Base-by-base conservation (phyloP, 2,888 invertebrate genomes). In the Gerris lacustris region DNA sequence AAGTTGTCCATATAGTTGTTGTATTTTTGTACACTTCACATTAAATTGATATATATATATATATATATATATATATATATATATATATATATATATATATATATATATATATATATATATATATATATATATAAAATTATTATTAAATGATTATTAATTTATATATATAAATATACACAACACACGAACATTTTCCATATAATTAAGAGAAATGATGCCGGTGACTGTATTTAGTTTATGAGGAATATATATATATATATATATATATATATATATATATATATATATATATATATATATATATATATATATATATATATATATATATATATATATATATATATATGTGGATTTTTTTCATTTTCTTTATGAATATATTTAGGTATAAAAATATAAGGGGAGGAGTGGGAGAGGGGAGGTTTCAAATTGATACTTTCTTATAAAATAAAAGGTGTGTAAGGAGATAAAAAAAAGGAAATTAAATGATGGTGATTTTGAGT, bases 311-410 rank as follows among this genome's bases (percentile, higher is more conserved):
- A n/a, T n/a, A n/a, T n/a, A n/a, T n/a, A n/a, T n/a, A n/a, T n/a
- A n/a, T n/a, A n/a, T n/a, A n/a, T n/a, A n/a, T n/a, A n/a, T n/a
- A n/a, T n/a, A n/a, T n/a, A n/a, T n/a, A n/a, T n/a, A n/a, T n/a
- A 31, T 31, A 31, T 31, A 31, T 31, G 9, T 55, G 2, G 55
- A 2, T 55, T 55, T 55, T 55, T 55, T 55, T 2, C 15, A 55
- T 11, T 55, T 55, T 55, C 15, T 55, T 55, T 55, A 55, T 55
- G 55, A 55, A 55, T 55, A 55, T 55, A 55, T 55, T 55, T 55
- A 55, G 55, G 55, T 55, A 55, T 15, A 55, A 55, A 55, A 55
- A 55, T 55, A 55, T 55, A 55, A 55, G 55, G 31, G 55, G 55
- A 55, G 55, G 55, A 55, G 55, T 9, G 55, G 55, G 55, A 15